These are phyloP conservation scores for Ennomos fuscantarius DNA, from an alignment of 2,888 invertebrate species.

Conservation along the genomic window DNA sequence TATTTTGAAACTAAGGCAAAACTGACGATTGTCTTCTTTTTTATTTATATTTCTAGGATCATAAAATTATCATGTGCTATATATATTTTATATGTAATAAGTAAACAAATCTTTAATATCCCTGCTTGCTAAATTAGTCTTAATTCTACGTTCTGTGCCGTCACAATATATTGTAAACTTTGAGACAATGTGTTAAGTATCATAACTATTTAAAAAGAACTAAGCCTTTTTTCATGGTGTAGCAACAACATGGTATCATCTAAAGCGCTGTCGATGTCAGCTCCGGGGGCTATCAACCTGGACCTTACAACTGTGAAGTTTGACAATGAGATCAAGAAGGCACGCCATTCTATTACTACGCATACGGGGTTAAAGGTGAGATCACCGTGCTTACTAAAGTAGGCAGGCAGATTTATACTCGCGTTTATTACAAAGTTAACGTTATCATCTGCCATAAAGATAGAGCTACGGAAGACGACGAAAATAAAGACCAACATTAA, in stretches of 20 bases:
- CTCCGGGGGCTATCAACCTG: slow-evolving; percentile 93
- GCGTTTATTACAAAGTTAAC: no score
- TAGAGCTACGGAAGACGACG: no score
- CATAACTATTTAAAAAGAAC: slow-evolving; percentile 5
- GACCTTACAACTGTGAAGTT: slow-evolving; percentile 90
- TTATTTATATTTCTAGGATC: no score
- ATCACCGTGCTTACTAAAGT: not conserved
- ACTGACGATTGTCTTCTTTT: no score
- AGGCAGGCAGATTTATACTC: no score
- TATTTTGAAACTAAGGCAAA: no score
- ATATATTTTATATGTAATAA: no score
- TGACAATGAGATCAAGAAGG: slow-evolving; percentile 84
- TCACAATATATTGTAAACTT: not conserved
- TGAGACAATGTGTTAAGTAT: slow-evolving; percentile 1
- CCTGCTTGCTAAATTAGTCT: slow-evolving; percentile 17
- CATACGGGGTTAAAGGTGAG: slow-evolving; percentile 71
- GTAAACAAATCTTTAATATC: not conserved
- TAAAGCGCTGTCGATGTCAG: slow-evolving; percentile 92
- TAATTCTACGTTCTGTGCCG: slow-evolving; percentile 7
- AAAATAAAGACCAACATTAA: no score
- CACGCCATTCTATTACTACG: slow-evolving; percentile 78
- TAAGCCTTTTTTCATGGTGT: slow-evolving; percentile 23
- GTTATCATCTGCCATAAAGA: no score
- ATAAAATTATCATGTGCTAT: no score
- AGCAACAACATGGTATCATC: slow-evolving; percentile 89